Evolutionary conservation across 2,888 invertebrate species (phyloP), one percentile per base, ranked within the genome.

Genomic region (Rhagium mordax): DNA sequence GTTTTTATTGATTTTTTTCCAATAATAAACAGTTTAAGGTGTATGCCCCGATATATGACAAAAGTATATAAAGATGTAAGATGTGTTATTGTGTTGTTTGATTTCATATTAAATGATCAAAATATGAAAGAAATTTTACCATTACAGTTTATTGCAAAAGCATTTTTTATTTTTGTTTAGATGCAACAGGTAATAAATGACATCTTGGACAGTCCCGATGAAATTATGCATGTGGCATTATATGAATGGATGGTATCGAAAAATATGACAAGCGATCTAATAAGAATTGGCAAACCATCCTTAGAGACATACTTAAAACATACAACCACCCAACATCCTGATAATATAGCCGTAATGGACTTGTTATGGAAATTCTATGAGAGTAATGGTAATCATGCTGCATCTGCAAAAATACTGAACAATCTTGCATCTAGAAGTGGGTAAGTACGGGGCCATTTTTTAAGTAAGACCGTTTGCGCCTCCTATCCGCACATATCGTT

Each of bases 331-430:
- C 89, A 89, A 70, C 89, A 90, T 85, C 91, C 92, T 7, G 90
- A 93, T 60, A 78, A 83, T 71, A 74, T 81, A 4, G 71, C 75
- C 5, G 79, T 84, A 10, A 90, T 95, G 77, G 96, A 98, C 86
- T 89, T 99, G 77, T 89, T 99, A 70, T 99, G 99, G 98, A 97
- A 97, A 88, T 98, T 95, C 86, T 97, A 98, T 84, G 98, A 99
- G 87, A 94, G 95, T 85, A 94, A 94, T 83, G 94, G 94, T 27
- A 96, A 98, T 86, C 98, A 97, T 85, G 92, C 95, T 0, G 94
- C 96, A 8, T 99, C 99, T 1, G 98, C 99, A 0, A 93, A 94
- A 83, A 95, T 98, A 78, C 90, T 99, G 1, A 94, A 96, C 79
- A 94, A 94, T 81, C 90, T 99, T 73, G 97, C 99, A 3, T 94